Percentiles rank a stretch among this genome's conserved stretches.
Conservation (phyloP, 1,140 invertebrate genomes). For the Ceratina calcarata region DNA sequence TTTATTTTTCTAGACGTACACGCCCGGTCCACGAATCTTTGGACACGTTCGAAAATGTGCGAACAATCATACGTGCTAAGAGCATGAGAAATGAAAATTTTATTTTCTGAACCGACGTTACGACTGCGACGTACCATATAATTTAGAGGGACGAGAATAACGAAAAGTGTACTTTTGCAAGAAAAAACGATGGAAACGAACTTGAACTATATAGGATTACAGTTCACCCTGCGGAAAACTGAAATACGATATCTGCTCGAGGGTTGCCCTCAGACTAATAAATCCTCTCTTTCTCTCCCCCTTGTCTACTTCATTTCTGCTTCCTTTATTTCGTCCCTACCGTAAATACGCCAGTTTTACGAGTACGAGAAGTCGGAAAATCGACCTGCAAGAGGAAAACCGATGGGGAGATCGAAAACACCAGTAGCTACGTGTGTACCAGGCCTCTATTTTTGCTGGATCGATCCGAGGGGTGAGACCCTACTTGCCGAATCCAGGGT, state of each 20-base stretch:
- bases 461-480: conserved; percentile 36
- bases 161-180: background rate
- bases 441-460: conserved; percentile 1
- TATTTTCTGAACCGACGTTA: no score
- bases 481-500: conserved; percentile 10
- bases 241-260: background rate
- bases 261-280: conserved; percentile 25
- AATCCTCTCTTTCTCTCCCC: background rate
- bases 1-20: background rate
- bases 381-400: background rate
- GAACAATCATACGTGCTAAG: no score
- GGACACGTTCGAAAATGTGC: no score
- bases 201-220: background rate
- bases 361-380: conserved; percentile 8
- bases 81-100: no score
- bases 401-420: conserved; percentile 38
- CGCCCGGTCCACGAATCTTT: no score
- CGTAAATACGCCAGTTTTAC: conserved; percentile 5
- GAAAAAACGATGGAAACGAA: background rate
- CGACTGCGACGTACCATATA: background rate
- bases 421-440: background rate
- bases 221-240: background rate
- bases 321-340: conserved; percentile 4
- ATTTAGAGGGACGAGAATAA: background rate
- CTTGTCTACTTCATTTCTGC: conserved; percentile 13